These are phyloP conservation scores for Myiotriccus ornatus DNA, from an alignment of 2,797 vertebrate genomes.

Conservation along the genomic window DNA sequence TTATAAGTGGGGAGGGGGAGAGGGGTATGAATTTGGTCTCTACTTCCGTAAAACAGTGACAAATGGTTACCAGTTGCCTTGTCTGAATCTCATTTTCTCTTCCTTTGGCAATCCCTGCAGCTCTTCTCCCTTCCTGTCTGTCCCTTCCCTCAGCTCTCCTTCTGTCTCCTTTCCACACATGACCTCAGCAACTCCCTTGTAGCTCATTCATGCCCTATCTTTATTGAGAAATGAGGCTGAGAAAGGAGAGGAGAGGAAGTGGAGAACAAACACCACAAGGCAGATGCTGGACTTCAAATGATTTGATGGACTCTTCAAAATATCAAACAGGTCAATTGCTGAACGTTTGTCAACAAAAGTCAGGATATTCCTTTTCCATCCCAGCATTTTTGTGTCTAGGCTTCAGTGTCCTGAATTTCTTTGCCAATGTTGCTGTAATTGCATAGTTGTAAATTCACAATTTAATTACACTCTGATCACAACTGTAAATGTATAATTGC, in stretches of 20 bases:
- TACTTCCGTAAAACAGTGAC: not conserved
- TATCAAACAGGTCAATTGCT: not conserved
- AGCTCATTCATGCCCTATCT: not conserved
- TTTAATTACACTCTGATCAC: not conserved
- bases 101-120: not conserved
- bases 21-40: not conserved
- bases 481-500: not conserved
- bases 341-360: not conserved
- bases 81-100: not conserved
- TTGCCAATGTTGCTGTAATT: not conserved
- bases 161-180: not conserved
- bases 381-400: not conserved
- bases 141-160: not conserved
- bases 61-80: not conserved
- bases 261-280: not conserved
- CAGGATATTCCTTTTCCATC: not conserved
- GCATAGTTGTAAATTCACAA: not conserved
- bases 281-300: not conserved
- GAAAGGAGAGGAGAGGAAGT: not conserved
- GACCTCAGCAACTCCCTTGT: not conserved
- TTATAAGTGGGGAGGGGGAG: not conserved
- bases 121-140: not conserved
- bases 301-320: not conserved
- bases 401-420: not conserved
- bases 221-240: not conserved